These are phyloP conservation scores for Drosophila miranda DNA, from an alignment of 1,140 invertebrate genomes.

Conservation along the genomic window DNA sequence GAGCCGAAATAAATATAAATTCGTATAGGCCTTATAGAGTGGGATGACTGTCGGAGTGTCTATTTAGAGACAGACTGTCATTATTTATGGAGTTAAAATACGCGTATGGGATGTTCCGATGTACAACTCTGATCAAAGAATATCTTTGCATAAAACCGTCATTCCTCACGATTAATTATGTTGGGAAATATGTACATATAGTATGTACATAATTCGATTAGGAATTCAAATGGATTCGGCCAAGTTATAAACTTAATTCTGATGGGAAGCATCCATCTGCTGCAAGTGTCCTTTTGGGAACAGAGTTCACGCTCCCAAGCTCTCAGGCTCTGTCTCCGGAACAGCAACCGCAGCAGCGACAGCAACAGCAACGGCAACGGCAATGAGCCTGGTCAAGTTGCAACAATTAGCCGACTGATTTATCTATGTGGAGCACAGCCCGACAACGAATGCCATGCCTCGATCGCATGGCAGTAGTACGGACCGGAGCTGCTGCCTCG, in stretches of 20 bases:
- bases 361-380: not conserved
- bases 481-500: slow-evolving; percentile 8
- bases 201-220: slow-evolving; percentile 42
- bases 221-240: slow-evolving; percentile 34
- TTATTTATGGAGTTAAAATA: slow-evolving; percentile 78
- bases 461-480: too few relatives aligned
- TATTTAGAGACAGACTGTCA: slow-evolving; percentile 69
- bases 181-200: slow-evolving; percentile 27
- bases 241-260: not conserved
- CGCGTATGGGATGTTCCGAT: slow-evolving; percentile 11
- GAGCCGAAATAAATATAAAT: slow-evolving; percentile 36
- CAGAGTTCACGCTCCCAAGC: slow-evolving; percentile 42
- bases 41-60: slow-evolving; percentile 51
- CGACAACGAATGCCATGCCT: slow-evolving; percentile 56
- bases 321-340: not conserved
- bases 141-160: slow-evolving; percentile 51
- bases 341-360: not conserved
- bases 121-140: slow-evolving; percentile 32
- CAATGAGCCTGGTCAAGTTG: slow-evolving; percentile 36
- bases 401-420: slow-evolving; percentile 72
- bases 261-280: not conserved
- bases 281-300: not conserved
- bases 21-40: slow-evolving; percentile 41
- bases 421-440: slow-evolving; percentile 71
- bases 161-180: slow-evolving; percentile 61